Base-by-base conservation (phyloP, 2,888 invertebrate genomes). In the Pyrrhia umbra region DNA sequence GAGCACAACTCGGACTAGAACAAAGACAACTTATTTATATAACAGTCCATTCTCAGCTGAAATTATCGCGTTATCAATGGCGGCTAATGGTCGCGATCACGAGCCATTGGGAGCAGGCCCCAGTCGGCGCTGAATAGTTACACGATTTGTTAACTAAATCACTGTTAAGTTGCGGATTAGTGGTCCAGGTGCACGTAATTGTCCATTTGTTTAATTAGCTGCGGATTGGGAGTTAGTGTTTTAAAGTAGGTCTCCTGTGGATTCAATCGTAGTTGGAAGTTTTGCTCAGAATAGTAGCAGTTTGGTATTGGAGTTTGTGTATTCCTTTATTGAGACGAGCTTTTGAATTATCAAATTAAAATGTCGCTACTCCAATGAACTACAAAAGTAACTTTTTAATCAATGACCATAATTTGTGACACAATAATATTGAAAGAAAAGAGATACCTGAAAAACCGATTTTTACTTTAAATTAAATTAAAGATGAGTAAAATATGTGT, bases 1-100 rank as follows among this genome's bases (percentile, higher is more conserved):
- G 49, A 51, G 51, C 55, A 49, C 59, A 69, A 66, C 52, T 69
- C 42, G 4, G 1, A 75, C 63, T 73, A 30, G 52, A 63, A 73
- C 72, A 73, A 74, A 73, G 68, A 68, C 59, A 42, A 67, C 58
- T 66, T 66, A 75, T 75, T 59, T 70, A 70, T 75, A 68, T 79
- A 69, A 63, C 74, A 79, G 68, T 71, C 62, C 27, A 71, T 77
- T 79, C 65, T 71, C 50, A 47, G 59, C 40, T 67, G 52, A 54
- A 70, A 74, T 77, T 73, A 79, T 73, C 60, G 68, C 58, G 62
- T 72, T 75, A 79, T 77, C 79, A 77, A 77, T 71, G 65, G 56
- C 62, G 54, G 73, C 21, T 76, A 78, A 78, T 78, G 68, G 78
- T 40, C 40, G 50, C 64, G 67, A 76, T 78, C 71, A 50, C 55